Base-by-base conservation (phyloP, 2,797 vertebrate species). In the Pipistrellus nathusii region DNA sequence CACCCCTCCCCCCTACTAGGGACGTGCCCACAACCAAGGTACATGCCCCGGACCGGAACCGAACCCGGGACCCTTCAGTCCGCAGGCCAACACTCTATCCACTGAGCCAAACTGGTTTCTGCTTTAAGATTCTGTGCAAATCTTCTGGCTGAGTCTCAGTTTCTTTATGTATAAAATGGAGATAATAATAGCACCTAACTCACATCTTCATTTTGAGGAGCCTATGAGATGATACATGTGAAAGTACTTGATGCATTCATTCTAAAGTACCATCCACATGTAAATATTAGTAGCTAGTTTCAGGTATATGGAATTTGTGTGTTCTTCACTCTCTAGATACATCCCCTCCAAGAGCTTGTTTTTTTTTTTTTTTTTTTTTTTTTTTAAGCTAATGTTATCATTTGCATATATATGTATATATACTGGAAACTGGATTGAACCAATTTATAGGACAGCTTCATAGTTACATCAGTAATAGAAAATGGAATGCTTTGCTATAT, bases 401-500 rank as follows among this genome's bases (percentile, higher is more conserved):
- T 84, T 80, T 95, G 57, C 59, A 94, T 64, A 94, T 23, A 23
- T 55, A 55, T 55, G 21, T 55, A 55, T 55, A 55, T 55, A 55
- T 23, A 55, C 7, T 23, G 21, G 7, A 55, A 85, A 73, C 14
- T 62, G 21, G 30, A 23, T 71, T 91, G 35, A 72, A 71, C 23
- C 48, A 92, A 83, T 75, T 86, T 94, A 78, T 7, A 90, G 59
- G 44, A 76, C 5, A 93, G 51, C 12, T 84, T 93, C 77, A 91
- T 2, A 86, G 72, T 78, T 87, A 88, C 15, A 18, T 18, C 46
- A 87, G n/a, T 35, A 83, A 89, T 2, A 21, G 72, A 82, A 85
- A 82, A 85, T 5, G 68, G 18, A 78, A 62, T 64, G 18, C n/a
- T 93, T 53, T 73, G 13, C 23, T 27, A 88, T 38, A 5, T 75